phyloP scores from a whole-genome alignment of 1,140 invertebrate genomes.

The Drosophila orena region DNA sequence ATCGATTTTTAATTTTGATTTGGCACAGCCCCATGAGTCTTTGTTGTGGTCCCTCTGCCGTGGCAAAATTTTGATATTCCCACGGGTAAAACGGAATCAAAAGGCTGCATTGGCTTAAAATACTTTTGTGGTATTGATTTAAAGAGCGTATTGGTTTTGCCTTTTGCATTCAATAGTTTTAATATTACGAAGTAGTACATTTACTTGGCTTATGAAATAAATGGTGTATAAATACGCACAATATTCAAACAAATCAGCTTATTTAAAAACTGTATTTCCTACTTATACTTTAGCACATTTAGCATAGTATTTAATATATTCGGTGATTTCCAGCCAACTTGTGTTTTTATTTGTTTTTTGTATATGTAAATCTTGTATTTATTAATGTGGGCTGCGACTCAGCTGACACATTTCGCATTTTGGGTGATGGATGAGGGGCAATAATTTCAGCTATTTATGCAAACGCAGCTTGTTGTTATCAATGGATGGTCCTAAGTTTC shows the following conservation, averaged over 20 bases:
- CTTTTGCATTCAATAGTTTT: not conserved
- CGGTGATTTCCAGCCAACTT: not conserved
- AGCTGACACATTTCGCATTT: slow-evolving; percentile 55
- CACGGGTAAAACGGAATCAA: slow-evolving; percentile 1
- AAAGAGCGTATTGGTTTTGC: not conserved
- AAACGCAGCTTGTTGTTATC: slow-evolving; percentile 53
- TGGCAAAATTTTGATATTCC: slow-evolving; percentile 17
- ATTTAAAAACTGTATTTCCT: no score
- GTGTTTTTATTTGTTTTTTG: slow-evolving; percentile 24
- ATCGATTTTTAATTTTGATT: slow-evolving; percentile 66
- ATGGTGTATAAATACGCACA: no score
- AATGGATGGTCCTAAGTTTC: slow-evolving; percentile 26
- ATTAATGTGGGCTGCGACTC: slow-evolving; percentile 8
- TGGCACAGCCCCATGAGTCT: slow-evolving; percentile 27
- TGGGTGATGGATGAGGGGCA: slow-evolving; percentile 57
- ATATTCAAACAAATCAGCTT: no score
- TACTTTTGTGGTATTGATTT: slow-evolving; percentile 23
- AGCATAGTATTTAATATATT: not conserved
- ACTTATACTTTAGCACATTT: no score
- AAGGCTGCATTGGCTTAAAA: slow-evolving; percentile 20
- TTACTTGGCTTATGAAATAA: no score
- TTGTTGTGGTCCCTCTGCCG: slow-evolving; percentile 43
- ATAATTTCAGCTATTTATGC: slow-evolving; percentile 63
- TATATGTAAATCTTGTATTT: slow-evolving; percentile 5
- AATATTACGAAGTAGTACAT: not conserved